Evolutionary conservation across 2,888 invertebrate species (phyloP), one percentile per base, ranked within the genome.

Genomic region (Pocota personata): DNA sequence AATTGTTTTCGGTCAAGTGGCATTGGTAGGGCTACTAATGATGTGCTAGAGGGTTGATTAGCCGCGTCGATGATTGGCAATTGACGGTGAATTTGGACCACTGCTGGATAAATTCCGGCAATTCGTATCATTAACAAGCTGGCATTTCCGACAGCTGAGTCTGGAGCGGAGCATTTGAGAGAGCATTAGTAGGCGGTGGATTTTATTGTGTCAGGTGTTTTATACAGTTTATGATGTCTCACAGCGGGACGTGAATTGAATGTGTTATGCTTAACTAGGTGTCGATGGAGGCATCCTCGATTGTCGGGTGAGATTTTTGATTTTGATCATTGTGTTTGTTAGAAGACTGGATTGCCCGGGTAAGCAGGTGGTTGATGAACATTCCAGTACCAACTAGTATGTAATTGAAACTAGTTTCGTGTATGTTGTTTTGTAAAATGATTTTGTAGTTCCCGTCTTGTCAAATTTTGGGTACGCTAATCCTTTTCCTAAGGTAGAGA

Each of bases 1-100:
- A 86, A 86, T 86, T 86, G 86, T 82, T 86, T 82, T 77, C 66
- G 82, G 82, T 86, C 86, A 82, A 82, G 80, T 72, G 71, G 57
- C 58, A 76, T 58, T 80, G 35, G 60, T 24, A 27, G 40, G 12
- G 76, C 64, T 5, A 55, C 72, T 86, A 86, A 82, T 82, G 76
- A 86, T 24, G 72, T 82, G 55, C 48, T 40, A 77, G 76, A 72
- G 57, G 21, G 71, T 72, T 86, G 52, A 77, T 67, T 82, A 82
- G 82, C 64, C 55, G 43, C 30, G 40, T 58, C 48, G 67, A 32
- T 78, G 83, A 83, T 72, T 83, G 78, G 78, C 48, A 32, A 82
- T 79, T 64, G 69, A 40, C 30, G 21, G 48, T 80, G 37, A 67
- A 82, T 71, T 64, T 66, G 50, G 77, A 48, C 37, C 57, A 75